phyloP scores from a whole-genome alignment of 2,888 invertebrate genomes.

The Drepana falcataria region DNA sequence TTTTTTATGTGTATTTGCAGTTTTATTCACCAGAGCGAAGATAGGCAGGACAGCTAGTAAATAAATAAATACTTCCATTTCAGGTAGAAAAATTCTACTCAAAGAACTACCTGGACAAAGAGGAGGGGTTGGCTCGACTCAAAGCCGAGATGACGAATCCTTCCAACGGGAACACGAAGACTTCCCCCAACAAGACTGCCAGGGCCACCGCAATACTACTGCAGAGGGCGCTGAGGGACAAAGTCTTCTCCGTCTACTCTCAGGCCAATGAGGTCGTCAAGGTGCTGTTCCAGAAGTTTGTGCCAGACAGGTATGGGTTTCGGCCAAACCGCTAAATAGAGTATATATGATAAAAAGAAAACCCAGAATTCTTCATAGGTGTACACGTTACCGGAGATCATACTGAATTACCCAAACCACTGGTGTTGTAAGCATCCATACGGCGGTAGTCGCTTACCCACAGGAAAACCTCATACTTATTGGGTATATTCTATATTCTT shows the following conservation, averaged over 20 bases:
- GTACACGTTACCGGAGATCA: too few relatives aligned
- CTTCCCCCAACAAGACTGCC: constrained; percentile 87
- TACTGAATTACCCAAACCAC: too few relatives aligned
- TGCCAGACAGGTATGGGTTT: constrained; percentile 82
- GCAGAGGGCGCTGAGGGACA: constrained; percentile 89
- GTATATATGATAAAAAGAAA: too few relatives aligned
- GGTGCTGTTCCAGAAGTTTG: constrained; percentile 89
- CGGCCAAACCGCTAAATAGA: too few relatives aligned
- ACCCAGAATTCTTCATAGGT: too few relatives aligned
- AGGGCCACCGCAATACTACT: constrained; percentile 88
- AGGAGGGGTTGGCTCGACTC: constrained; percentile 88
- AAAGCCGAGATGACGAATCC: constrained; percentile 62
- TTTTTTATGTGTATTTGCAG: too few relatives aligned
- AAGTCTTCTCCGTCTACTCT: constrained; percentile 92
- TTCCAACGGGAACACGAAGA: constrained; percentile 62
- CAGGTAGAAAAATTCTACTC: constrained; percentile 94
- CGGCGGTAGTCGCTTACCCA: too few relatives aligned
- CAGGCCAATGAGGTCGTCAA: constrained; percentile 89
- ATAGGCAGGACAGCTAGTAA: too few relatives aligned
- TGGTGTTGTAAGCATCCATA: too few relatives aligned
- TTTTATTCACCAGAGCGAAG: too few relatives aligned
- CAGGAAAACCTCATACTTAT: too few relatives aligned
- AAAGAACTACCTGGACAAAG: constrained; percentile 93
- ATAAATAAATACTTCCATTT: constrained; percentile 4
- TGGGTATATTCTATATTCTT: too few relatives aligned